phyloP scores from a whole-genome alignment of 2,888 invertebrate species.

The Miltochrista miniata region DNA sequence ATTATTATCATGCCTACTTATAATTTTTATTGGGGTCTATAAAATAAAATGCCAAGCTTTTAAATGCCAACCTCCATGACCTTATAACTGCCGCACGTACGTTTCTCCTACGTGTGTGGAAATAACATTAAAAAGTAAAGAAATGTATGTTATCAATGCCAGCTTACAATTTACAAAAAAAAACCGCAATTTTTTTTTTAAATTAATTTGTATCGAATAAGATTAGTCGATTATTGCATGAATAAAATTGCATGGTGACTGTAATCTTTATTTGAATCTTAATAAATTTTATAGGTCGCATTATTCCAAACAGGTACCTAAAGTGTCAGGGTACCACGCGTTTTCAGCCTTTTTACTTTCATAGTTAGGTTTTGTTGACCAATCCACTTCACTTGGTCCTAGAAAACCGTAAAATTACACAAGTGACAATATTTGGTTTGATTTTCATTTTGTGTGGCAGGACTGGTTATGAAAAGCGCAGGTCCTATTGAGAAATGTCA shows the following conservation, averaged over 20 bases:
- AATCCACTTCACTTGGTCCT: no score
- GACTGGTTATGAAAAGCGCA: no score
- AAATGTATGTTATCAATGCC: constrained; percentile 12
- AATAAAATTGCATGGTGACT: background rate
- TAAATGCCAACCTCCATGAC: constrained; percentile 26
- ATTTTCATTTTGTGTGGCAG: no score
- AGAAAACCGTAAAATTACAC: no score
- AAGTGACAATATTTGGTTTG: no score
- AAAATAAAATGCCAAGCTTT: constrained; percentile 25
- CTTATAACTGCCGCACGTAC: constrained; percentile 21
- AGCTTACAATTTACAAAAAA: background rate
- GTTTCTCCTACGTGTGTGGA: background rate
- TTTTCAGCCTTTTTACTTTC: no score
- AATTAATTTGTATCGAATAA: background rate
- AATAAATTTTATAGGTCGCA: background rate
- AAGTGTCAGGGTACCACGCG: background rate
- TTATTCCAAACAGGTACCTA: background rate
- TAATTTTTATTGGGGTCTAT: constrained; percentile 18
- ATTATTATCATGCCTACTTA: background rate
- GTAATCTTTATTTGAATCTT: background rate
- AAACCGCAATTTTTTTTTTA: background rate
- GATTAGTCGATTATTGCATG: no score
- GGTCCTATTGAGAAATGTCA: no score
- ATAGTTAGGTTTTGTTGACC: no score
- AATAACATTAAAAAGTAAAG: constrained; percentile 10